These are phyloP conservation scores for Echeneis naucrates DNA, from an alignment of 2,797 vertebrate species.

Conservation along the genomic window DNA sequence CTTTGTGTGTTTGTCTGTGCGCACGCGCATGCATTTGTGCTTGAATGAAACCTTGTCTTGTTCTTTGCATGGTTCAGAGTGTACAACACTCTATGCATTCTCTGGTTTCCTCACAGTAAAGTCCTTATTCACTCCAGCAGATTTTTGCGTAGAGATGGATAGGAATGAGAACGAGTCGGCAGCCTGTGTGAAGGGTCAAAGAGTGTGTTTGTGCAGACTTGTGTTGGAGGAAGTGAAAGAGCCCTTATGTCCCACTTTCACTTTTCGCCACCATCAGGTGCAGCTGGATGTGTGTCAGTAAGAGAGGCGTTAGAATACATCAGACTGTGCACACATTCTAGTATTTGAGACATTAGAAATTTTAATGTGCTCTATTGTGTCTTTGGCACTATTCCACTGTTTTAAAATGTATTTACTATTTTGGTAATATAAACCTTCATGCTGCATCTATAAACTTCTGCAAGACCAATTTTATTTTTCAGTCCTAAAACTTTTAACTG, in stretches of 20 bases:
- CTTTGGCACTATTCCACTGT: neutral
- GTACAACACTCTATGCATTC: constrained; percentile 17
- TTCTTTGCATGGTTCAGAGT: constrained; percentile 13
- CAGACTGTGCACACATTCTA: constrained; percentile 1
- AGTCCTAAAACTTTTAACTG: neutral
- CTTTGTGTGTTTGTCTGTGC: constrained; percentile 11
- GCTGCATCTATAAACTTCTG: neutral
- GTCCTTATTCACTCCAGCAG: constrained; percentile 62
- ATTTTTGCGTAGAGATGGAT: constrained; percentile 47
- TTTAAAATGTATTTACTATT: neutral
- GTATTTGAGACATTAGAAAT: neutral
- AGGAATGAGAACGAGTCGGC: constrained; percentile 77
- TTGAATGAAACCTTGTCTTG: constrained; percentile 40
- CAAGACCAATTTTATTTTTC: neutral
- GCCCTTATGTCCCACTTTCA: constrained; percentile 55
- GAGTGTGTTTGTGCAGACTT: constrained; percentile 71
- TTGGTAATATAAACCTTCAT: neutral
- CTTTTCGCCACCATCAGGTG: constrained; percentile 63
- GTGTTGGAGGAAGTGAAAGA: constrained; percentile 72
- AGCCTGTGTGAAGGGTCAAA: constrained; percentile 70
- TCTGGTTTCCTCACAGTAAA: constrained; percentile 57
- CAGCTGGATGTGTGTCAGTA: constrained; percentile 62
- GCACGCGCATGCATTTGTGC: constrained; percentile 21
- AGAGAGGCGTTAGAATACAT: neutral
- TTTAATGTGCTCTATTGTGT: neutral